Evolutionary conservation across 2,797 vertebrate species (phyloP).

Genomic region (Enteromius radiatus): DNA sequence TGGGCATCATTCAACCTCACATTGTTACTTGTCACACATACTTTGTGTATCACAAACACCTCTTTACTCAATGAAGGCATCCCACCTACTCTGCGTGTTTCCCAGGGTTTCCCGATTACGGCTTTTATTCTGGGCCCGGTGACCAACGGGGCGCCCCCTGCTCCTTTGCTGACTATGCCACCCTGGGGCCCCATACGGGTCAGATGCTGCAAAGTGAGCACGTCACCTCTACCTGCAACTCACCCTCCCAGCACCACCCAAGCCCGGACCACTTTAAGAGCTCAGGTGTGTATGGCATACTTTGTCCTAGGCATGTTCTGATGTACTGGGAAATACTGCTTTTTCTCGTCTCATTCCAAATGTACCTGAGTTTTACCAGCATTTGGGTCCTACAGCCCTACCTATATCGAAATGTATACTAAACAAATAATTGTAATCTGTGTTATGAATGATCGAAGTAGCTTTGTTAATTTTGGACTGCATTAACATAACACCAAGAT

Average conservation of each 20-base stretch:
- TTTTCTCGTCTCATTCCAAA: neutral
- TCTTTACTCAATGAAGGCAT: conserved; percentile 79
- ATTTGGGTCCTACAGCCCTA: neutral
- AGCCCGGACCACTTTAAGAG: conserved; percentile 88
- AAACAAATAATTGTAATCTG: neutral
- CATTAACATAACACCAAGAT: neutral
- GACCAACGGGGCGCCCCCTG: conserved; percentile 88
- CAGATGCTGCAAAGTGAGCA: conserved; percentile 90
- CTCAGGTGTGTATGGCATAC: conserved; percentile 82
- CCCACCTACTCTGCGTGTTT: conserved; percentile 76
- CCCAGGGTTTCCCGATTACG: conserved; percentile 87
- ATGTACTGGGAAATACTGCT: neutral
- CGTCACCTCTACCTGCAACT: conserved; percentile 85
- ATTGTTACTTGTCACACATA: neutral
- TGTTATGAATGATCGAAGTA: neutral
- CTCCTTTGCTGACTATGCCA: conserved; percentile 89
- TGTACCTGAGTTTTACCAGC: neutral
- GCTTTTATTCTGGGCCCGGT: conserved; percentile 89
- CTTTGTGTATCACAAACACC: conserved; percentile 70
- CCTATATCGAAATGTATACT: neutral
- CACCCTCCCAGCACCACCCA: conserved; percentile 84
- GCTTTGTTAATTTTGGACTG: neutral
- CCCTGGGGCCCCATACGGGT: conserved; percentile 87
- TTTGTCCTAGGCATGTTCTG: conserved; percentile 72
- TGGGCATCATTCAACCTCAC: neutral